Base-by-base conservation (phyloP, 2,888 invertebrate species). In the Steinernema carpocapsae region DNA sequence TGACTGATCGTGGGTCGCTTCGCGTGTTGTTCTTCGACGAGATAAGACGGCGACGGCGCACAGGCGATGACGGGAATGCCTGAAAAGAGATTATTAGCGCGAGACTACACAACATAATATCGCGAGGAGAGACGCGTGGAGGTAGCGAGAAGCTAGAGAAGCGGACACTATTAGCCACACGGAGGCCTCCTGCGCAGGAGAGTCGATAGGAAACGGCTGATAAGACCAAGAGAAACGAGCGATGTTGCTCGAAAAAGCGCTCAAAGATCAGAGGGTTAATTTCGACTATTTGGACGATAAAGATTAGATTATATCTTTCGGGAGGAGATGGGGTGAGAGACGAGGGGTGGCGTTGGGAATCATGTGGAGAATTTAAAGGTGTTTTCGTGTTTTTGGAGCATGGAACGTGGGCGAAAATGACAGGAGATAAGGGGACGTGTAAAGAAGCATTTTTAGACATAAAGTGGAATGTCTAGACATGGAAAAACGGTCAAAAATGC, bases 331-430 rank as follows among this genome's bases (percentile, higher is more conserved):
- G n/a, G 48, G 3, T n/a, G 48, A 48, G 14, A 4, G 48, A 37
- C 37, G 10, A 37, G 48, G 19, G 48, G 14, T 48, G 48, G 14
- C 26, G 29, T 56, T 22, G 22, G 26, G 56, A 56, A 56, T 64
- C 64, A 64, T 32, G 64, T 64, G 64, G 64, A 64, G 48, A 48
- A n/a, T 48, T 48, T 14, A 48, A 48, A 32, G 64, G 29, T 64
- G 64, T 64, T 64, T 48, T 48, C 48, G n/a, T 48, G 19, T 48
- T 48, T 48, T 48, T 2, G 7, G 48, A 17, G 4, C 48, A 7
- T 48, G 2, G 48, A 48, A 48, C 7, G 14, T 48, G 48, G 14
- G 4, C 37, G 10, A 37, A 37, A 37, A 37, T 37, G 37, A 37
- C 37, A 3, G 3, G 3, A 37, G 37, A 37, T 37, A 37, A n/a